A percentile compares a stretch with the other conserved stretches of the same genome.
Evolutionary conservation across 1,140 invertebrate species (phyloP).

Genomic region (Acromyrmex echinatior): DNA sequence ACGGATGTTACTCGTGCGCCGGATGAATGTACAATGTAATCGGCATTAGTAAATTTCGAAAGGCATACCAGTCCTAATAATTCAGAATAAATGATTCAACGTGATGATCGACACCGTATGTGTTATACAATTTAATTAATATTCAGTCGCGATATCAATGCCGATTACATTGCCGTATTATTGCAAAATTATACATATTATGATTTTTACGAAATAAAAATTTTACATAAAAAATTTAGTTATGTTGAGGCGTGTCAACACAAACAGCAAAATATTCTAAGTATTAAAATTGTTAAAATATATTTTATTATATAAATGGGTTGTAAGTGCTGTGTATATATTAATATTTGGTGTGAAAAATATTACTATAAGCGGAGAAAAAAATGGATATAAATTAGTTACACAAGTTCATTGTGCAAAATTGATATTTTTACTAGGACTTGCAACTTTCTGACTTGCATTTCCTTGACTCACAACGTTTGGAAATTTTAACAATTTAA

Average conservation of each 20-base stretch:
- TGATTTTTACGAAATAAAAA: not conserved
- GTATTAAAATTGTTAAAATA: too few species aligned
- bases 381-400: too few species aligned
- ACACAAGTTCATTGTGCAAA: too few species aligned
- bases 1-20: constrained; percentile 33
- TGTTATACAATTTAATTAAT: constrained; percentile 7
- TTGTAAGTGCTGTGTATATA: too few species aligned
- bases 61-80: constrained; percentile 21
- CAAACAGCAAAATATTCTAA: too few species aligned
- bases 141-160: not conserved
- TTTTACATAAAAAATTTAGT: constrained; percentile 5
- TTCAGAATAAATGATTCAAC: constrained; percentile 3
- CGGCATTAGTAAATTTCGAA: constrained; percentile 40
- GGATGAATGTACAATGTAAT: constrained; percentile 17
- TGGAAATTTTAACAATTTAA: too few species aligned
- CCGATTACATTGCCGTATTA: not conserved
- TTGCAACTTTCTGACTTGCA: too few species aligned
- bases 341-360: too few species aligned
- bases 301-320: too few species aligned
- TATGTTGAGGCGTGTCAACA: not conserved
- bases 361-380: too few species aligned
- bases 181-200: not conserved
- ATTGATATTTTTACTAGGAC: too few species aligned
- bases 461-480: too few species aligned
- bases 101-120: not conserved